Base-by-base conservation (phyloP, 2,797 vertebrate genomes). In the Peromyscus nudipes region DNA sequence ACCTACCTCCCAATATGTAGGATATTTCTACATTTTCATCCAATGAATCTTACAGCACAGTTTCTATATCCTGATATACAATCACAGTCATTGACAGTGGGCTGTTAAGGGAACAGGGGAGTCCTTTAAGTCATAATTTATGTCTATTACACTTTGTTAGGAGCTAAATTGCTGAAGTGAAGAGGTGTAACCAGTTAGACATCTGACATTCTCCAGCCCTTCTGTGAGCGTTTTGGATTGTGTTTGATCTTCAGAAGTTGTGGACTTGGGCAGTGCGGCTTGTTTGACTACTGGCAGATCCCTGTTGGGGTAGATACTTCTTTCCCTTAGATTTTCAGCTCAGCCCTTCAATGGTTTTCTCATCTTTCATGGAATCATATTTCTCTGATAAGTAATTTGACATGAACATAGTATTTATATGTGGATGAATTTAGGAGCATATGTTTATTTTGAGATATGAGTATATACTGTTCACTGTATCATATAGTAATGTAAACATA, bases 401-500 rank as follows among this genome's bases (percentile, higher is more conserved):
- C 88, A 80, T 37, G 27, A 94, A 93, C 77, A 71, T 92, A 55
- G 1, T 85, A 81, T 95, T 88, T 40, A 81, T 88, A 31, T 76
- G 8, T 71, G 17, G 49, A 90, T 88, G 55, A 27, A 40, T 46
- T 93, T 91, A 86, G 73, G 46, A 79, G 25, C 62, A 67, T 83
- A 71, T 67, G 43, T 12, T 91, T 92, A 31, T 69, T 92, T 88
- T 95, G 71, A 79, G 65, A 62, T 83, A 83, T 67, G 37, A 92
- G 62, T 55, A 12, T 92, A 12, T 87, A 91, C 31, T 88, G 5
- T 67, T n/a, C 14, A 46, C 64, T 83, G 17, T 43, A 71, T n/a
- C 37, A 71, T 80, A 71, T 46, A 80, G 62, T 89, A 95, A 40
- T 64, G 10, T 83, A 71, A 86, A 64, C 25, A 79, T 67, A 95